phyloP scores from a whole-genome alignment of 2,113 vertebrate species.

The Gavialis gangeticus region DNA sequence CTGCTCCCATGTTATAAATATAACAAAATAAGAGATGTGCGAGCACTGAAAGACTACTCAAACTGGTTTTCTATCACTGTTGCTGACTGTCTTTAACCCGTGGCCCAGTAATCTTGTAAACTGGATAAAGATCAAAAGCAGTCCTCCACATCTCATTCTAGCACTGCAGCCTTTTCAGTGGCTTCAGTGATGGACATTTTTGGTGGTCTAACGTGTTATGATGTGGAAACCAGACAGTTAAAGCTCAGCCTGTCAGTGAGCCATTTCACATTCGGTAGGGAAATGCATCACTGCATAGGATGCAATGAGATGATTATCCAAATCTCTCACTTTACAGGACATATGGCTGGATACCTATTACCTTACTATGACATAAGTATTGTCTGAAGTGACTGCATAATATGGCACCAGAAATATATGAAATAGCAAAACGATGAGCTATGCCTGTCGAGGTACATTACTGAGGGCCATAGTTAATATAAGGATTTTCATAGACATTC shows the following conservation, averaged over 20 bases:
- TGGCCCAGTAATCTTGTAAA: neutral
- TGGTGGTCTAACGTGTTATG: rapidly evolving
- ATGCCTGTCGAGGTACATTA: rapidly evolving
- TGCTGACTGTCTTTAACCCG: neutral
- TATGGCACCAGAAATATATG: neutral
- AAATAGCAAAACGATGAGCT: neutral
- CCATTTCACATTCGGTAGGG: neutral
- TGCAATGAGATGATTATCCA: neutral
- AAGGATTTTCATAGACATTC: too few species aligned
- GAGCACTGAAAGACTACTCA: neutral
- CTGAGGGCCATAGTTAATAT: too few species aligned
- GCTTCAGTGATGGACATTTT: neutral
- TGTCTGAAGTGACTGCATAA: neutral
- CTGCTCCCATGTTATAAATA: neutral
- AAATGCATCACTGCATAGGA: neutral
- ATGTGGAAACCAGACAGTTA: neutral
- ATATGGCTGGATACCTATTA: neutral
- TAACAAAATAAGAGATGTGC: rapidly evolving
- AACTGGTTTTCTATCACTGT: neutral
- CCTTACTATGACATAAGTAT: neutral
- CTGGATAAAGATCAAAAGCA: slow-evolving; percentile 44
- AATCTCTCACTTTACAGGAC: neutral
- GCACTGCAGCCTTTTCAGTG: neutral
- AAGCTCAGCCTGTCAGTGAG: neutral
- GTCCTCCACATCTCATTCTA: slow-evolving; percentile 5